These are phyloP conservation scores for Athetis lepigone DNA, from an alignment of 2,888 invertebrate species.

Conservation along the genomic window DNA sequence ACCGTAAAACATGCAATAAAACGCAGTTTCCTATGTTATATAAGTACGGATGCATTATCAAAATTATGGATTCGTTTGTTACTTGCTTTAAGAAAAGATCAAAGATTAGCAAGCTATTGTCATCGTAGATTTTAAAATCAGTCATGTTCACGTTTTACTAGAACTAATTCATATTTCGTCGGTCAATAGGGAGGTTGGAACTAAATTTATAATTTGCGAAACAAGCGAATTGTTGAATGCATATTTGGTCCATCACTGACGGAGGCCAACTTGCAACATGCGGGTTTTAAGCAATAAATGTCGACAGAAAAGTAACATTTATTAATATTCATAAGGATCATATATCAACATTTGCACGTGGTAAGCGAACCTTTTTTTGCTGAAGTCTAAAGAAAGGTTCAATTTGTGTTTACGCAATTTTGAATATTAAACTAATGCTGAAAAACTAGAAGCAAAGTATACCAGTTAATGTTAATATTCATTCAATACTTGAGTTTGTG, in stretches of 20 bases:
- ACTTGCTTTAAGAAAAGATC: background rate
- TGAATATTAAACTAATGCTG: background rate
- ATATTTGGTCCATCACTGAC: conserved; percentile 10
- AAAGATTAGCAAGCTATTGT: background rate
- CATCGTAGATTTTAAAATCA: background rate
- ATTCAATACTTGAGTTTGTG: conserved; percentile 5
- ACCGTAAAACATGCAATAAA: conserved; percentile 11
- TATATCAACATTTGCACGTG: background rate
- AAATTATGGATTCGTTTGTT: background rate
- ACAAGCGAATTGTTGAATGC: conserved; percentile 12
- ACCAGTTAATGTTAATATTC: conserved; percentile 9
- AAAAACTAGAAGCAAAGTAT: background rate
- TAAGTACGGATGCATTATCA: background rate
- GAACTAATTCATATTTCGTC: conserved; percentile 3
- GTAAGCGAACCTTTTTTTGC: background rate
- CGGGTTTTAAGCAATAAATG: conserved; percentile 16
- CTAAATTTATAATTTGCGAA: conserved; percentile 11
- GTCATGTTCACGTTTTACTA: background rate
- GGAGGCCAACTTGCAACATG: conserved; percentile 37
- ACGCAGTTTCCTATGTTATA: conserved; percentile 15
- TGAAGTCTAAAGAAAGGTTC: background rate
- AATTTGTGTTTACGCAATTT: background rate
- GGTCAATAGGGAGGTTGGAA: background rate
- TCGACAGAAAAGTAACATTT: conserved; percentile 15
- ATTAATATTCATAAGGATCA: background rate